Evolutionary conservation across 1,140 invertebrate genomes (phyloP), one percentile per base, ranked within the genome.

Genomic region (Ganaspis sp.): DNA sequence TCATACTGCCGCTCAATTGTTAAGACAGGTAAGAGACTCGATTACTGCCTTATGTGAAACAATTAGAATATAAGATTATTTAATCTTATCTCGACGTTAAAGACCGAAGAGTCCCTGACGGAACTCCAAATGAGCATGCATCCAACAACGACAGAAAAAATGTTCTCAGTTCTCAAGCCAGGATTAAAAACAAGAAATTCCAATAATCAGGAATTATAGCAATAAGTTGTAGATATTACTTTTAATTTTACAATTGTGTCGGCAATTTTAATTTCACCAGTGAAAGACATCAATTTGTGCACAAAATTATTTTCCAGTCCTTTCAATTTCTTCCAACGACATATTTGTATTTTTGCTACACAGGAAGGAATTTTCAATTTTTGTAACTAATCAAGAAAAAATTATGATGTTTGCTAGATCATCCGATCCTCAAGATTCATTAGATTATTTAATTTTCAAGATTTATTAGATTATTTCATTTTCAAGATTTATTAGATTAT

Each of bases 101-200:
- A 94, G 93, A 94, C 94, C 40, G 94, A 95, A 85, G 93, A 94
- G 84, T 93, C 94, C 15, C 88, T 95, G 29, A 93, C 91, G 58
- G 93, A 94, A 85, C 86, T 95, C 42, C 92, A 94, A 87, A 93
- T 92, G 85, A 93, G 93, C 15, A 94, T 95, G 84, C 93, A 94
- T 83, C 94, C 94, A 38, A 92, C 92, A 71, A 86, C 93, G 72
- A 89, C 90, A 49, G 90, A 91, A 84, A 91, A 91, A 82, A 86
- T 91, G 81, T 91, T 91, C 78, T 91, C 90, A 76, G 87, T 91
- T 75, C 86, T 91, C 80, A 91, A 91, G 76, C 88, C 90, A 73
- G 85, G 78, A 78, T 81, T 89, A 71, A 88, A 90, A 70, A 85
- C 79, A 81, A 81, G 86, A 17, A 88, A 87, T 83, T 72, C 85